A percentile compares a stretch with the other conserved stretches of the same genome.
These are phyloP conservation scores for Cataglyphis rosenhaueri DNA, from an alignment of 2,888 invertebrate genomes.

Conservation along the genomic window DNA sequence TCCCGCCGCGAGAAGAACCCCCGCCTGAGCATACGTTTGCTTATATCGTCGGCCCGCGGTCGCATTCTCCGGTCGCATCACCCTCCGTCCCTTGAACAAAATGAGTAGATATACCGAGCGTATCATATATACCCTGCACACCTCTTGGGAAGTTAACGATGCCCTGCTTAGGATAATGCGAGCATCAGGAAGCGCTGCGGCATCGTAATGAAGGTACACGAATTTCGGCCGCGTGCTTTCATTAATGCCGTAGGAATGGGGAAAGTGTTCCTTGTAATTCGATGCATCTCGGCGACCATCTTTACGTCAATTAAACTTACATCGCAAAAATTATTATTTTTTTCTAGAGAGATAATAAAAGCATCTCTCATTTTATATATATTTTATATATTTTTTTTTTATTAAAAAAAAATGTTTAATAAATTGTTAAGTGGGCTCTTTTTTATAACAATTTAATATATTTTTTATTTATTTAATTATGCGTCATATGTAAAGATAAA, in stretches of 20 bases:
- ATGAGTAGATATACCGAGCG: constrained; percentile 55
- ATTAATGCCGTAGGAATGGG: background rate
- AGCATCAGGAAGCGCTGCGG: constrained; percentile 55
- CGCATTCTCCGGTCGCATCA: constrained; percentile 75
- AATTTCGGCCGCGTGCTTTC: background rate
- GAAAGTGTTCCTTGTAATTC: background rate
- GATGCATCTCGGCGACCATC: background rate
- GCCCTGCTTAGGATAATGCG: constrained; percentile 67
- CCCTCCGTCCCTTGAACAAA: constrained; percentile 66
- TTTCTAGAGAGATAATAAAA: background rate
- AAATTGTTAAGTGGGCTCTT: background rate
- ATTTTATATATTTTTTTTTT: background rate
- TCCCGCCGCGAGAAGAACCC: constrained; percentile 72
- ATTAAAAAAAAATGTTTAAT: background rate
- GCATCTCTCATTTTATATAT: no score
- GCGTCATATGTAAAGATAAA: background rate
- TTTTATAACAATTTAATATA: background rate
- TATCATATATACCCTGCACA: constrained; percentile 44
- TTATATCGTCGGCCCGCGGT: constrained; percentile 79
- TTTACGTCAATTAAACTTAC: background rate
- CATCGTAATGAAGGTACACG: constrained; percentile 55
- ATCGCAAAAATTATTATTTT: background rate
- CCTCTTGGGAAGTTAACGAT: constrained; percentile 65
- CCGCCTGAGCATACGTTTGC: constrained; percentile 74
- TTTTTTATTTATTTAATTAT: background rate